Conservation (phyloP, 53 echinoderm and acorn worm species). For the Echinometra lucunter region DNA sequence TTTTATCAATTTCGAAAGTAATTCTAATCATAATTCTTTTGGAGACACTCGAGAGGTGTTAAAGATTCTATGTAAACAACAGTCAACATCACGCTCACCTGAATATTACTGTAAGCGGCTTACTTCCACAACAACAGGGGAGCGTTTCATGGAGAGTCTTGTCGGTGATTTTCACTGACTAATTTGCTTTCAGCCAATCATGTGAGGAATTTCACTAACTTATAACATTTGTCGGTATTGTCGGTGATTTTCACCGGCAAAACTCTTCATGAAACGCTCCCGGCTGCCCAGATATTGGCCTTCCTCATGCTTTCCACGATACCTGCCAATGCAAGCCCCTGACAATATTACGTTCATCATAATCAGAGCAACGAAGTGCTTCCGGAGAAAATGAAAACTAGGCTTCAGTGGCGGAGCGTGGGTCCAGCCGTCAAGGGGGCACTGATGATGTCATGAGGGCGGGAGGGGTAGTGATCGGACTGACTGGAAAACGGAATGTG, state of each 20-base stretch:
- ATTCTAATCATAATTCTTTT: no score
- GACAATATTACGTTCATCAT: background rate
- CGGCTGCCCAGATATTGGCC: no score
- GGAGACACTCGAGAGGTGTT: background rate
- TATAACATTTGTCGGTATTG: no score
- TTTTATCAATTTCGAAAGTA: no score
- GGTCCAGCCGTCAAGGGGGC: no score
- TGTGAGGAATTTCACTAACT: no score
- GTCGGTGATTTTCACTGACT: no score
- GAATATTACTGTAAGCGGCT: background rate
- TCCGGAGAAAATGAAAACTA: background rate
- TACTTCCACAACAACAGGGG: background rate
- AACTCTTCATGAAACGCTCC: no score
- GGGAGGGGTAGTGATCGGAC: background rate
- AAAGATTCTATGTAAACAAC: background rate
- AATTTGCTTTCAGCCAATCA: no score
- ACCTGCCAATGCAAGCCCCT: background rate
- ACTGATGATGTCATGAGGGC: no score
- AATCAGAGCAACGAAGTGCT: background rate
- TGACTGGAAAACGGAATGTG: no score
- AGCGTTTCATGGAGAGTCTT: background rate
- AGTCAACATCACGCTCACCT: background rate
- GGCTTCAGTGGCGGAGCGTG: background rate
- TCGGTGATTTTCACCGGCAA: no score
- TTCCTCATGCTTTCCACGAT: background rate